Conservation (phyloP, 2,888 invertebrate genomes). For the Clitarchus hookeri region DNA sequence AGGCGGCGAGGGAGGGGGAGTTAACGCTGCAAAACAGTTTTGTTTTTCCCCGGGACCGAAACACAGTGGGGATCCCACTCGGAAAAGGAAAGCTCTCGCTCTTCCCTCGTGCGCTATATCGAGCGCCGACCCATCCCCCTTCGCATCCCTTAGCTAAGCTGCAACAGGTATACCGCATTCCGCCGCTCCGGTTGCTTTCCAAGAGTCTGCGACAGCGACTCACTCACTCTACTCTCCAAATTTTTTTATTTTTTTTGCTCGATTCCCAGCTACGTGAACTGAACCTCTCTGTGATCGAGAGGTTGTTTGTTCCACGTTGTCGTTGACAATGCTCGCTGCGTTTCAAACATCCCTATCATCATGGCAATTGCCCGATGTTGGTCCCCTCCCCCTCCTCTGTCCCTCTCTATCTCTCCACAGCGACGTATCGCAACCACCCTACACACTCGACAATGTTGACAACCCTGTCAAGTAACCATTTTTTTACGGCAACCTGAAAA, state of each 20-base stretch:
- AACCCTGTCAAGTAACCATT: too few species aligned
- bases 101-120: too few species aligned
- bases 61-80: not conserved
- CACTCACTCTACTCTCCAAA: not conserved
- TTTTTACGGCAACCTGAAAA: too few species aligned
- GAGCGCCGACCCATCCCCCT: too few species aligned
- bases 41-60: not conserved
- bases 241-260: not conserved
- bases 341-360: not conserved
- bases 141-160: not conserved
- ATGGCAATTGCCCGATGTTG: not conserved
- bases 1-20: not conserved
- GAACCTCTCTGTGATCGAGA: not conserved
- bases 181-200: not conserved
- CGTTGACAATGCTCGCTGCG: not conserved
- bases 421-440: too few species aligned
- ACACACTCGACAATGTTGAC: too few species aligned
- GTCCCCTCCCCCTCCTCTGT: not conserved
- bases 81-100: too few species aligned
- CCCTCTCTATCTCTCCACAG: too few species aligned
- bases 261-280: not conserved
- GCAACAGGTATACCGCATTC: conserved; percentile 9
- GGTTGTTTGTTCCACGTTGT: not conserved
- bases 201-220: not conserved
- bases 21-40: not conserved